Conservation (phyloP, 2,797 vertebrate species). For the Xenops minutus region DNA sequence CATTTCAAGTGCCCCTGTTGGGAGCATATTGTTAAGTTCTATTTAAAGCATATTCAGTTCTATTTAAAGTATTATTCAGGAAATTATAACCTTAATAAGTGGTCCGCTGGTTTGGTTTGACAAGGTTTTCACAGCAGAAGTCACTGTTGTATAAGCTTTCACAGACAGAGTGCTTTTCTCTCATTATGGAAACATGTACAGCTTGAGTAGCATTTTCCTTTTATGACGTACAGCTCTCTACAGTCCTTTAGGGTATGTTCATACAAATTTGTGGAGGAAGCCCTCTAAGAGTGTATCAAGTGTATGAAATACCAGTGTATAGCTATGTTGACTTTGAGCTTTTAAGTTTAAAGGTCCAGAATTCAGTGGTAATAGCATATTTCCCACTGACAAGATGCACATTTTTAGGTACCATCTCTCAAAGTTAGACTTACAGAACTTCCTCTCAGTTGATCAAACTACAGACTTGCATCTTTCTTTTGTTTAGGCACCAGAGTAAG, state of each 20-base stretch:
- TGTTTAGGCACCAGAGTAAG: neutral
- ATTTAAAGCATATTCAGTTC: neutral
- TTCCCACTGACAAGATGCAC: neutral
- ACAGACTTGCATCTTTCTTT: neutral
- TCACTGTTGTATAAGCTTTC: slow-evolving; percentile 32
- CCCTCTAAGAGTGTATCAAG: neutral
- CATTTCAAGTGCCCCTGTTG: neutral
- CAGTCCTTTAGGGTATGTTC: neutral
- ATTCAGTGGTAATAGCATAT: neutral
- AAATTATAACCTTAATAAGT: neutral
- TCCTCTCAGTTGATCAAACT: neutral
- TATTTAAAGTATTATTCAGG: neutral
- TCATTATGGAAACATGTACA: neutral
- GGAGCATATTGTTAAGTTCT: neutral
- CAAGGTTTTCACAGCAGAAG: slow-evolving; percentile 17
- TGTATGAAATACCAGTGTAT: neutral
- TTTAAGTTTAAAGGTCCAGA: neutral
- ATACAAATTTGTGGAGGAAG: neutral
- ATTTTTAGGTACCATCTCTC: neutral
- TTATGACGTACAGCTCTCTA: neutral
- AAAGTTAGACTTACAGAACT: neutral
- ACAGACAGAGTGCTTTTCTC: neutral
- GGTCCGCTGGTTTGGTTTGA: neutral
- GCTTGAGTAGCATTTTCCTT: neutral
- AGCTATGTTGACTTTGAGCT: neutral